Conservation (phyloP, 2,113 vertebrate species). For the Mesitornis unicolor region DNA sequence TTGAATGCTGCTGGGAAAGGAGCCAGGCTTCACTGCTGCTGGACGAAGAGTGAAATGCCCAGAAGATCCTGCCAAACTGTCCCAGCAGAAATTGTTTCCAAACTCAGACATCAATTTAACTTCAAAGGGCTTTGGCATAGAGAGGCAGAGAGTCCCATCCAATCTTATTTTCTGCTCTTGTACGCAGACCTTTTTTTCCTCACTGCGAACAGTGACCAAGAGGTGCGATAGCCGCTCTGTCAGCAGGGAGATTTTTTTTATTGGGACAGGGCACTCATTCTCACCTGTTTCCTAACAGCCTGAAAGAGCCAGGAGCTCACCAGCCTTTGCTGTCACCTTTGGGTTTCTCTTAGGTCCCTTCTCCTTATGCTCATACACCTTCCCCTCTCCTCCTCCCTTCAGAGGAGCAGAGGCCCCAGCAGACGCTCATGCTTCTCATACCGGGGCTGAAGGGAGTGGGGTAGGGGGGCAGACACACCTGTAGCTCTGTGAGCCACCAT, state of each 20-base stretch:
- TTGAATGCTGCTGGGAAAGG: not conserved
- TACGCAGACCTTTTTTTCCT: not conserved
- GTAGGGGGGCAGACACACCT: accelerated
- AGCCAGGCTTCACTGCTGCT: not conserved
- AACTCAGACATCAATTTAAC: not conserved
- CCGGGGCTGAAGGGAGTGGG: not conserved
- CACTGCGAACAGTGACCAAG: not conserved
- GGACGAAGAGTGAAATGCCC: not conserved
- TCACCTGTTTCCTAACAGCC: not conserved
- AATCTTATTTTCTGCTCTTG: not conserved
- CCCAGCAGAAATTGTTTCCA: not conserved
- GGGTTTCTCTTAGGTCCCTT: not conserved
- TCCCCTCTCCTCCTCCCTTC: not conserved
- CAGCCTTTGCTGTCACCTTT: not conserved
- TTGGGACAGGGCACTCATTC: not conserved
- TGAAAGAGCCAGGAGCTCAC: not conserved
- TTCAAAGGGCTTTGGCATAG: not conserved
- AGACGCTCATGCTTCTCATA: not conserved
- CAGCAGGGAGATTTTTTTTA: not conserved
- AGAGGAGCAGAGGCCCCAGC: not conserved
- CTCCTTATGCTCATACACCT: not conserved
- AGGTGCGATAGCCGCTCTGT: not conserved
- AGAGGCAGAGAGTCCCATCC: not conserved
- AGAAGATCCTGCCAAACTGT: not conserved
- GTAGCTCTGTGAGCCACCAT: not conserved